Evolutionary conservation across 1,140 invertebrate species (phyloP).

Genomic region (Wasmannia auropunctata): DNA sequence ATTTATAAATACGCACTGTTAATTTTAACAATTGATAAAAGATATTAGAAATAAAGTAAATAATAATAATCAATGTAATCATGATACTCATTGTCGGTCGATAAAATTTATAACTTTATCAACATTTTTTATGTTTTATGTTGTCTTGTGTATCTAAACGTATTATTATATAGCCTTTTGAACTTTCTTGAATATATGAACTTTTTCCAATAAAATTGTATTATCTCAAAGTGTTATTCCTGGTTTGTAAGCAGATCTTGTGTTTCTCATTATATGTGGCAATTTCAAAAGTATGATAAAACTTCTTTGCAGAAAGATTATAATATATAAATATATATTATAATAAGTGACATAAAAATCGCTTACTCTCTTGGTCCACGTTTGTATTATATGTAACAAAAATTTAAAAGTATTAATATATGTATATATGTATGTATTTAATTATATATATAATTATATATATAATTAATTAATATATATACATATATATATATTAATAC

Average conservation of each 20-base stretch:
- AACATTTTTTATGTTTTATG: background rate
- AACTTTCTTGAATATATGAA: background rate
- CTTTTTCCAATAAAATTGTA: background rate
- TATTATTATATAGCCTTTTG: background rate
- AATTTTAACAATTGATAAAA: background rate
- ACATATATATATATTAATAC: too few relatives aligned
- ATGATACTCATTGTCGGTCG: too few relatives aligned
- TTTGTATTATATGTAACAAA: background rate
- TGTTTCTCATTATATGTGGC: background rate
- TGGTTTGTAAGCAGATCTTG: background rate
- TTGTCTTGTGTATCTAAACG: background rate
- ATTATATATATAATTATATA: too few relatives aligned
- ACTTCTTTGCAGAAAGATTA: background rate
- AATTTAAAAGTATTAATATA: background rate
- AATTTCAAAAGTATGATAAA: background rate
- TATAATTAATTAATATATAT: too few relatives aligned
- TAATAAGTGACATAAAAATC: background rate
- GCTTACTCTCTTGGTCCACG: background rate
- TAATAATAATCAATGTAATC: background rate
- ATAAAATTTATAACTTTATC: background rate
- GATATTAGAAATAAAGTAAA: background rate
- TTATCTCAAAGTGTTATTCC: background rate
- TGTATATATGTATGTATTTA: too few relatives aligned
- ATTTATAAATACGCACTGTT: background rate
- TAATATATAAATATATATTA: background rate